phyloP scores from a whole-genome alignment of 2,113 vertebrate species.

The Mormoops blainvillei region DNA sequence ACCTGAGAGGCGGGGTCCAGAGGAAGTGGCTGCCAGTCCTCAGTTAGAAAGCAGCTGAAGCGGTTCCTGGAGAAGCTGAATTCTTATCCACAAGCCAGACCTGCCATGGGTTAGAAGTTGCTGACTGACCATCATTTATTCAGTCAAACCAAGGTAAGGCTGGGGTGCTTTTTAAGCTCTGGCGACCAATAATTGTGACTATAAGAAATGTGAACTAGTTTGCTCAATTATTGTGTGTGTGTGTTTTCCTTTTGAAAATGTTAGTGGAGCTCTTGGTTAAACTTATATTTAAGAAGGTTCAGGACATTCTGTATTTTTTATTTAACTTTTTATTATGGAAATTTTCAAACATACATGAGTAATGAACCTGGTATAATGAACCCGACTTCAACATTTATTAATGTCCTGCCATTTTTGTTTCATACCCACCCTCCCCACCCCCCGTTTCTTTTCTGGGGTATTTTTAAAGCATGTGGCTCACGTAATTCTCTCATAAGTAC shows the following conservation, averaged over 20 bases:
- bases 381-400: not conserved
- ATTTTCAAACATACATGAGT: not conserved
- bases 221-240: not conserved
- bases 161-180: not conserved
- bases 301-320: not conserved
- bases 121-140: not conserved
- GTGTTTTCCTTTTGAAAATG: constrained; percentile 23
- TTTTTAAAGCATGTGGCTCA: not conserved
- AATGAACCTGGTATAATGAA: not conserved
- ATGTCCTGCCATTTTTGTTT: not conserved
- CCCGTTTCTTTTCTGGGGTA: not conserved
- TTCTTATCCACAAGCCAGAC: not conserved
- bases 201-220: not conserved
- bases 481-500: not conserved
- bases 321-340: not conserved
- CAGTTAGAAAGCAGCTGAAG: not conserved
- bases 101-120: not conserved
- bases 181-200: not conserved
- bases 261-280: not conserved
- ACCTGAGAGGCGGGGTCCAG: not conserved
- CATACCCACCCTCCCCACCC: too few species aligned
- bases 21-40: not conserved
- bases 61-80: not conserved
- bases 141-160: constrained; percentile 4
- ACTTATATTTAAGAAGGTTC: not conserved